Conservation (phyloP, 1,140 invertebrate genomes). For the Andricus grossulariae region DNA sequence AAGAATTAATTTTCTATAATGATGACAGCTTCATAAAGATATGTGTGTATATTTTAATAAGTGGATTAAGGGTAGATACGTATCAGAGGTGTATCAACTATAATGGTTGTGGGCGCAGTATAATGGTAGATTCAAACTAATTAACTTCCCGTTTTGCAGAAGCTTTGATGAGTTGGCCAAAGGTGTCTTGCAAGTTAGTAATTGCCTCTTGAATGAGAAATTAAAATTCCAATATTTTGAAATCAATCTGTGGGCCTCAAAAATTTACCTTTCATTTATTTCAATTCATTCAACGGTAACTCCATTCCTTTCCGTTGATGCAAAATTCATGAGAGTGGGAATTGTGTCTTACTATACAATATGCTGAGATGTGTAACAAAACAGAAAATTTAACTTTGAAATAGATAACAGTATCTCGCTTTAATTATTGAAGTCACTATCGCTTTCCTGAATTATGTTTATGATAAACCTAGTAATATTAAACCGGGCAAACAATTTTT, state of each 20-base stretch:
- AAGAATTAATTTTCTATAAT: not conserved
- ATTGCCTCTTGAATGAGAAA: not conserved
- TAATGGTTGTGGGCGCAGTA: no score
- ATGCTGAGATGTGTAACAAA: conserved; percentile 7
- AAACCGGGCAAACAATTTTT: no score
- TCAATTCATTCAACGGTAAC: conserved; percentile 13
- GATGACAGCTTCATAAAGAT: no score
- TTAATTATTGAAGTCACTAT: not conserved
- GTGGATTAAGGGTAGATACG: not conserved
- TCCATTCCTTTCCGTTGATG: not conserved
- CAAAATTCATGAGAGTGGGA: conserved; percentile 16
- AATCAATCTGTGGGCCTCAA: not conserved
- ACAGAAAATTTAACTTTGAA: not conserved
- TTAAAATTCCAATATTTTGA: not conserved
- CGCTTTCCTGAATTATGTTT: no score
- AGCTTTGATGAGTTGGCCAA: conserved; percentile 1
- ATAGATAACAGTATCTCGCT: not conserved
- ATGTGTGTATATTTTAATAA: conserved; percentile 1
- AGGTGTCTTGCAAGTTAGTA: not conserved
- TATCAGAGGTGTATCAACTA: not conserved
- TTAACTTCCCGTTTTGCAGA: not conserved
- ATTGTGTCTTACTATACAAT: conserved; percentile 27
- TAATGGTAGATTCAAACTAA: conserved; percentile 14
- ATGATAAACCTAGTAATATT: no score
- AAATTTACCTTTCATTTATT: conserved; percentile 24